A percentile compares a stretch with the other conserved stretches of the same genome.
Evolutionary conservation across 1,140 invertebrate species (phyloP).

Genomic region (Drosophila jambulina): DNA sequence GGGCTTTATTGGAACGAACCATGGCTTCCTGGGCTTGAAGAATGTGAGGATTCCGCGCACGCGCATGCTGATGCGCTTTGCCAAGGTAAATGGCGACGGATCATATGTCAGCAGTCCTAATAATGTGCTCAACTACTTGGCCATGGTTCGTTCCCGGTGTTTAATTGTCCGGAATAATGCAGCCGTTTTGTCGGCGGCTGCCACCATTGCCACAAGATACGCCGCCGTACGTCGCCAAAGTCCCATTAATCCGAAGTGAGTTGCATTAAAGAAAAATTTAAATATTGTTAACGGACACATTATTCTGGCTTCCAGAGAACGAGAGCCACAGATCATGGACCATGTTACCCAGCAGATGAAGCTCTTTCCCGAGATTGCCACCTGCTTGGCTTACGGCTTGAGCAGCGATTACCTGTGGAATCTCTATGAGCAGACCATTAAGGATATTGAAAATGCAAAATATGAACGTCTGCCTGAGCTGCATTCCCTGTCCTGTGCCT

Average conservation of each 20-base stretch:
- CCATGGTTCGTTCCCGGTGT: constrained; percentile 96
- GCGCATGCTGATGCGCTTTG: constrained; percentile 98
- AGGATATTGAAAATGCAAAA: constrained; percentile 91
- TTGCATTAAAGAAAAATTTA: not conserved
- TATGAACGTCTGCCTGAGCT: constrained; percentile 92
- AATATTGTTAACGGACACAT: not conserved
- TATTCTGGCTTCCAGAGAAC: constrained; percentile 81
- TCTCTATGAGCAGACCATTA: constrained; percentile 92
- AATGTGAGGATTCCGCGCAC: constrained; percentile 94
- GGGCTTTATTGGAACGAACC: constrained; percentile 95
- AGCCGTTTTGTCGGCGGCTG: constrained; percentile 90
- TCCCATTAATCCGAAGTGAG: constrained; percentile 92
- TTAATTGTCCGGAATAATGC: constrained; percentile 90
- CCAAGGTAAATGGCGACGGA: constrained; percentile 93
- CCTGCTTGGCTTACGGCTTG: constrained; percentile 91
- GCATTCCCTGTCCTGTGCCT: constrained; percentile 95
- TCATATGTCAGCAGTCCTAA: constrained; percentile 92
- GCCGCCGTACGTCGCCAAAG: constrained; percentile 95
- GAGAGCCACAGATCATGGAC: constrained; percentile 95
- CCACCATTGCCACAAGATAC: constrained; percentile 94
- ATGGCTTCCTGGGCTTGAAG: constrained; percentile 95
- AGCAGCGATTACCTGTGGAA: constrained; percentile 91
- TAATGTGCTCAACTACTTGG: constrained; percentile 95
- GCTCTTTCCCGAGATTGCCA: constrained; percentile 93
- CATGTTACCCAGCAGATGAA: constrained; percentile 97